phyloP scores from a whole-genome alignment of 2,113 vertebrate genomes.

The Protobothrops mucrosquamatus region DNA sequence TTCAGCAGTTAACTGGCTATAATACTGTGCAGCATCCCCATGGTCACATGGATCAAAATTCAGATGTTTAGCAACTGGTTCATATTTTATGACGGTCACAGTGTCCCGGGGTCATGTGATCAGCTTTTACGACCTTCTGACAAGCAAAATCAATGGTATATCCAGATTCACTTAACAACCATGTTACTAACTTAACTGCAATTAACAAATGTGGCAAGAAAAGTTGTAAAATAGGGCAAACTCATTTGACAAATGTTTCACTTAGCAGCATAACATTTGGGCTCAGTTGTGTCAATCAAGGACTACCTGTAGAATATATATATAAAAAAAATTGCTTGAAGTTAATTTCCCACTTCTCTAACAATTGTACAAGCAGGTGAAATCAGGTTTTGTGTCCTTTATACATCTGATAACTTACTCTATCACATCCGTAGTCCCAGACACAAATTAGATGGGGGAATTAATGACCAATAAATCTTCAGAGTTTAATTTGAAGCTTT shows the following conservation, averaged over 20 bases:
- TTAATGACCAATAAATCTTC: slow-evolving; percentile 80
- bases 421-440: slow-evolving; percentile 86
- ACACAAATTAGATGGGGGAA: slow-evolving; percentile 85
- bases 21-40: slow-evolving; percentile 34
- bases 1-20: slow-evolving; percentile 43
- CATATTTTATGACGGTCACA: neutral
- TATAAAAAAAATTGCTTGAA: neutral
- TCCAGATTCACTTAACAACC: neutral
- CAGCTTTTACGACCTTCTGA: neutral
- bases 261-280: neutral
- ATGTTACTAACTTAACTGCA: neutral
- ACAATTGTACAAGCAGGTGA: neutral
- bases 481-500: slow-evolving; percentile 75
- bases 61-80: neutral
- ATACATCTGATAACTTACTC: slow-evolving; percentile 67
- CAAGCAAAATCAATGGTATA: neutral
- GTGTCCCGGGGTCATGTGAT: too few relatives aligned
- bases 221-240: neutral
- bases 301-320: neutral
- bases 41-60: neutral
- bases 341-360: neutral
- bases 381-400: neutral
- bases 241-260: neutral
- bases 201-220: neutral
- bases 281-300: neutral